Base-by-base conservation (phyloP, 2,113 vertebrate genomes). In the Caloenas nicobarica region DNA sequence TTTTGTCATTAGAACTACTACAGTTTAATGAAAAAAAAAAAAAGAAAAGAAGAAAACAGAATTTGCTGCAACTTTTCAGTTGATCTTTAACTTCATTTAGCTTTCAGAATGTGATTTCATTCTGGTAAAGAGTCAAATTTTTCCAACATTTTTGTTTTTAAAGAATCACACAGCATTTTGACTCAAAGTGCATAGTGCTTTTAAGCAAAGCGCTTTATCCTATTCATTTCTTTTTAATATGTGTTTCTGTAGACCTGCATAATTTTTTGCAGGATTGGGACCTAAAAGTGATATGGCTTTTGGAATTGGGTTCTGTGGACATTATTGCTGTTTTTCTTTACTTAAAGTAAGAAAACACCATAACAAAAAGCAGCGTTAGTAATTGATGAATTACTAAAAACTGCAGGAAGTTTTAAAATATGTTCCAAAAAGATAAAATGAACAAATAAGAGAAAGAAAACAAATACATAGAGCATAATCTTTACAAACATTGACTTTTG, bases 271-370 rank as follows among this genome's bases (percentile, higher is more conserved):
- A 66, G 7, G 46, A 36, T 28, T 81, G 23, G 14, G 9, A 74
- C 25, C 22, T 84, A 36, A n/a, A 73, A 58, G 18, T 22, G 4
- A 1, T 53, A 46, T 64, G 17, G 8, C 5, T 56, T 92, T 70
- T 22, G 3, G 40, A 83, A 65, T 1, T 36, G 7, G 15, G 11
- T 11, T 86, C 11, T 0, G 0, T 81, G 29, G 81, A 61, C 38
- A 29, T 34, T 72, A 15, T 1, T 25, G 6, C 16, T 81, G 2
- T 40, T 93, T 58, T 50, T 42, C 18, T 34, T 79, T 40, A 38
- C 9, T 79, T 86, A 62, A 91, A 56, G 61, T 51, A 65, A 87
- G 2, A 44, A 74, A 46, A 0, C 61, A 57, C 16, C 4, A 12
- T 64, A 29, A 66, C 3, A 77, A 62, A 66, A 86, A 61, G 3